Evolutionary conservation across 1,140 invertebrate species (phyloP).

Genomic region (Drosophila mauritiana): DNA sequence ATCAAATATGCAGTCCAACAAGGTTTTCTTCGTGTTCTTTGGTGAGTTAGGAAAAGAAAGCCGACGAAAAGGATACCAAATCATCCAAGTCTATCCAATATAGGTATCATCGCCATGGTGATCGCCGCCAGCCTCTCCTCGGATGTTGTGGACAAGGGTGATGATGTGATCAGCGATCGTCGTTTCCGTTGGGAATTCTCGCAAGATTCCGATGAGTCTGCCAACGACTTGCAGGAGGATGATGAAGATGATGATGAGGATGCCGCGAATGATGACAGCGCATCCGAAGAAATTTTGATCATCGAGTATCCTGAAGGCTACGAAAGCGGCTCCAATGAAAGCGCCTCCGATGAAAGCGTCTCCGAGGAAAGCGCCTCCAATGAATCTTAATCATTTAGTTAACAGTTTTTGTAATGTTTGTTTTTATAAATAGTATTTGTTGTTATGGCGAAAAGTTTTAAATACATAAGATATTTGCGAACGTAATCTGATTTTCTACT

Average conservation of each 20-base stretch:
- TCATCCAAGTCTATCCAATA: not conserved
- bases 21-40: constrained; percentile 54
- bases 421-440: constrained; percentile 30
- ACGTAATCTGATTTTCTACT: not conserved
- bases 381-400: constrained; percentile 14
- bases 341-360: not conserved
- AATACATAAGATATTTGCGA: constrained; percentile 5
- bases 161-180: constrained; percentile 55
- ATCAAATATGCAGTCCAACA: constrained; percentile 57
- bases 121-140: constrained; percentile 24
- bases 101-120: constrained; percentile 59
- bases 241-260: not conserved
- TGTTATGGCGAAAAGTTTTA: constrained; percentile 1
- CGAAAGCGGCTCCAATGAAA: not conserved
- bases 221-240: constrained; percentile 3
- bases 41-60: constrained; percentile 39
- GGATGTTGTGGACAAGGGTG: constrained; percentile 2
- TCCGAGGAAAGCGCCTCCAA: constrained; percentile 10
- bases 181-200: constrained; percentile 61
- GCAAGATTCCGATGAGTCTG: not conserved
- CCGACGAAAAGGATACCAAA: no score
- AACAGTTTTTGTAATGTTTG: not conserved
- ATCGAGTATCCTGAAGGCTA: constrained; percentile 1
- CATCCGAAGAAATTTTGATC: not conserved
- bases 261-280: not conserved